Percentiles rank a stretch among this genome's conserved stretches.
phyloP scores from a whole-genome alignment of 2,797 vertebrate species.

The Emys orbicularis region DNA sequence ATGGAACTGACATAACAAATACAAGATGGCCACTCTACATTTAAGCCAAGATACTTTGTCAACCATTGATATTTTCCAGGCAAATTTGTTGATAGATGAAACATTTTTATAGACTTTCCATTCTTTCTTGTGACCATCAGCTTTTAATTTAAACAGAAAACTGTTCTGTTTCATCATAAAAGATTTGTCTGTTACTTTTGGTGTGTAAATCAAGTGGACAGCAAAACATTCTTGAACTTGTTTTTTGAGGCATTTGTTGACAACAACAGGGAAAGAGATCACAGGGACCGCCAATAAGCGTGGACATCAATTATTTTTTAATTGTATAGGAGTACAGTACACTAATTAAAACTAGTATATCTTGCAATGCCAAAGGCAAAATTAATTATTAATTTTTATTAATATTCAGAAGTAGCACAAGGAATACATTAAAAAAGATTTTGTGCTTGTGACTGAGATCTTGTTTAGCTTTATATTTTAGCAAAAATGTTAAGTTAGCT shows the following conservation, averaged over 20 bases:
- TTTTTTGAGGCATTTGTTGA: slow-evolving; percentile 90
- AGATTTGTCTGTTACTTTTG: slow-evolving; percentile 85
- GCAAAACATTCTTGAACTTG: slow-evolving; percentile 84
- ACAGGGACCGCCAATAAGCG: slow-evolving; percentile 92
- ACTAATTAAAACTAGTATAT: slow-evolving; percentile 99
- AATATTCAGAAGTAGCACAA: slow-evolving; percentile 99
- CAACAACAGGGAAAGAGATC: slow-evolving; percentile 95
- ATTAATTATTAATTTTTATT: slow-evolving; percentile 99
- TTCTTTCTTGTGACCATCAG: slow-evolving; percentile 81
- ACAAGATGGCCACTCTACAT: slow-evolving; percentile 73
- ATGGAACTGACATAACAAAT: slow-evolving; percentile 70
- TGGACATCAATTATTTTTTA: slow-evolving; percentile 99
- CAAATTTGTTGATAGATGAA: slow-evolving; percentile 80
- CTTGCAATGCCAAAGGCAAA: slow-evolving; percentile 99
- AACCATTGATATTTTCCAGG: slow-evolving; percentile 72
- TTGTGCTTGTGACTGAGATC: slow-evolving; percentile 93
- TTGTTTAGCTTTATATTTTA: slow-evolving; percentile 86
- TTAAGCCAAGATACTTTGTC: slow-evolving; percentile 61
- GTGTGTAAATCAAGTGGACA: slow-evolving; percentile 85
- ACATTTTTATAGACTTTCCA: slow-evolving; percentile 79
- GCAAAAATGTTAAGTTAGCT: slow-evolving; percentile 81
- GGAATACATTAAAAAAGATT: slow-evolving; percentile 99
- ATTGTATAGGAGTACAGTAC: slow-evolving; percentile 99
- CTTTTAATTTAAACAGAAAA: slow-evolving; percentile 88
- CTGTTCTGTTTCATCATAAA: slow-evolving; percentile 89